Conservation (phyloP, 2,888 invertebrate species). For the Agrenia bidenticulata region DNA sequence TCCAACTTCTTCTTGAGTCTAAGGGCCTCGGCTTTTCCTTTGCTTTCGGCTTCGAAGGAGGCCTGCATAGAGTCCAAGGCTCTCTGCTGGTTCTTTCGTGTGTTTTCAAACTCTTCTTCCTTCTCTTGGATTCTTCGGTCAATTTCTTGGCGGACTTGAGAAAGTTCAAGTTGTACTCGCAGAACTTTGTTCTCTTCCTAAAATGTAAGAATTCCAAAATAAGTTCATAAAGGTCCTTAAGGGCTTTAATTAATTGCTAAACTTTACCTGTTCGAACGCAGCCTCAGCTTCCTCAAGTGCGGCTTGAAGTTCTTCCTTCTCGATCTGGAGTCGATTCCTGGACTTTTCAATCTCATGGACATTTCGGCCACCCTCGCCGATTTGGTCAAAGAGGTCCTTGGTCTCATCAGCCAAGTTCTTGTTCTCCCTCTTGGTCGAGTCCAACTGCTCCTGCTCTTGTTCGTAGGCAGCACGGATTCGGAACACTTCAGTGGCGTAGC, state of each 20-base stretch:
- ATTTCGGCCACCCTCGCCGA: slow-evolving; percentile 99
- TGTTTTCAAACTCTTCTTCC: slow-evolving; percentile 99
- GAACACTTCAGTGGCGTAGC: slow-evolving; percentile 99
- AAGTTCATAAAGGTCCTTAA: too few species aligned
- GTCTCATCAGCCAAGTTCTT: slow-evolving; percentile 99
- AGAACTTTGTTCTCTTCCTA: slow-evolving; percentile 96
- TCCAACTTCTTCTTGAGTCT: slow-evolving; percentile 99
- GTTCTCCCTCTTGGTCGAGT: slow-evolving; percentile 98
- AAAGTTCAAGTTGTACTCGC: slow-evolving; percentile 95
- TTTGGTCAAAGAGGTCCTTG: slow-evolving; percentile 98
- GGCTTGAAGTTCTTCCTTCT: slow-evolving; percentile 99
- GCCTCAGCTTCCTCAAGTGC: slow-evolving; percentile 99
- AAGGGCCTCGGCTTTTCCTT: slow-evolving; percentile 99
- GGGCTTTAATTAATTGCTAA: too few species aligned
- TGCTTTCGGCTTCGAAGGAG: slow-evolving; percentile 97
- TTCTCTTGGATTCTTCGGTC: slow-evolving; percentile 99
- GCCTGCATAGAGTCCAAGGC: slow-evolving; percentile 99
- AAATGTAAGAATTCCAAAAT: neutral
- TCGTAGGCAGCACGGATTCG: slow-evolving; percentile 95
- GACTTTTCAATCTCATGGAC: slow-evolving; percentile 95
- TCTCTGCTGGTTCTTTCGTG: slow-evolving; percentile 98
- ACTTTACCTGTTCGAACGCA: slow-evolving; percentile 88
- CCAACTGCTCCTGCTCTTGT: slow-evolving; percentile 95
- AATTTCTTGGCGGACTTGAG: slow-evolving; percentile 98
- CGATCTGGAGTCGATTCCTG: slow-evolving; percentile 96